phyloP scores from a whole-genome alignment of 2,888 invertebrate species.

The Amphiduros pacificus region DNA sequence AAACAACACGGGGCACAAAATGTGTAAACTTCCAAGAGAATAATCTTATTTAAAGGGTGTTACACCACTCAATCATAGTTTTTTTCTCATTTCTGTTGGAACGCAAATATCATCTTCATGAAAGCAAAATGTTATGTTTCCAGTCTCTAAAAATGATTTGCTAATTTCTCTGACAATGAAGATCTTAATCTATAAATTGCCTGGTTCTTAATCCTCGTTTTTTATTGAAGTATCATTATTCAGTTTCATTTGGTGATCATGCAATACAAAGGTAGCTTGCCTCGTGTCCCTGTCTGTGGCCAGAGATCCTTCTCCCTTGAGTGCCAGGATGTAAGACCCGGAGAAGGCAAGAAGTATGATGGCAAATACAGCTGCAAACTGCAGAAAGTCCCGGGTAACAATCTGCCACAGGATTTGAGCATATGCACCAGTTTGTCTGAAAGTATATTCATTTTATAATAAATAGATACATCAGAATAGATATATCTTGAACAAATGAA shows the following conservation, averaged over 20 bases:
- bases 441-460: conserved; percentile 9
- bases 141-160: too few relatives aligned
- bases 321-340: conserved; percentile 42
- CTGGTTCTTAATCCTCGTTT: too few relatives aligned
- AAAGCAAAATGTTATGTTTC: too few relatives aligned
- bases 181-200: too few relatives aligned
- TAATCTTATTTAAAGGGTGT: too few relatives aligned
- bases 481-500: neutral
- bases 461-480: neutral
- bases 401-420: conserved; percentile 45
- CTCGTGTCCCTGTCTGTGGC: conserved; percentile 4
- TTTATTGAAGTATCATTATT: too few relatives aligned
- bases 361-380: conserved; percentile 43
- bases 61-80: too few relatives aligned
- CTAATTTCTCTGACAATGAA: too few relatives aligned
- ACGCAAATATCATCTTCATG: too few relatives aligned
- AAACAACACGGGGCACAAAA: too few relatives aligned
- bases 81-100: too few relatives aligned
- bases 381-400: conserved; percentile 42
- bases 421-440: conserved; percentile 48
- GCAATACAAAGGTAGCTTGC: neutral
- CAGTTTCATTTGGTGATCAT: neutral
- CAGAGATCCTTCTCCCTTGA: conserved; percentile 40
- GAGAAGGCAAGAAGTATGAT: conserved; percentile 48
- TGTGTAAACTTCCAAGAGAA: too few relatives aligned